Evolutionary conservation across 2,888 invertebrate genomes (phyloP), one percentile per base, ranked within the genome.

Genomic region (Hydraecia micacea): DNA sequence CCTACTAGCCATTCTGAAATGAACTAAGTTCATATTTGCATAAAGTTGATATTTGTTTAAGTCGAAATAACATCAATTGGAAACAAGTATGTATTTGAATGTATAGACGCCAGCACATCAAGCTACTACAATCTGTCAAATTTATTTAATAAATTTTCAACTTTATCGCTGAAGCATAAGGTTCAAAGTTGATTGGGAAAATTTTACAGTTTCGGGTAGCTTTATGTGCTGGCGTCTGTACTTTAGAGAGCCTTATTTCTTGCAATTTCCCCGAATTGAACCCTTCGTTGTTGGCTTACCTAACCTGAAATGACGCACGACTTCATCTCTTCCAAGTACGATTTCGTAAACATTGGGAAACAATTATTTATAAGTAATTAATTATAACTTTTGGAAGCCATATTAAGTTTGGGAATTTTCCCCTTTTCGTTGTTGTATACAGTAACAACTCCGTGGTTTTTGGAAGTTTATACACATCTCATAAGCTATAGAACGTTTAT

Each of bases 331-430:
- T 42, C 60, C n/a, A n/a, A n/a, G n/a, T 77, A 84, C 9, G 84
- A 52, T 42, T 84, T 78, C 52, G 32, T 65, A 36, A 78, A 8
- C 58, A 15, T 81, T 83, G 32, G 55, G 32, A 69, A 69, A 65
- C 66, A 49, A 74, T 11, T 21, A 74, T 11, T 15, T 73, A 58
- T 28, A 49, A 39, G 58, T 52, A 83, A 77, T 46, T 78, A 70
- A 65, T 66, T 62, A n/a, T 39, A 73, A 79, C 73, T 73, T 58
- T 36, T 21, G n/a, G 81, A 82, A 82, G 66, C 73, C 81, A 4
- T 80, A 67, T 18, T 49, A 65, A 25, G 1, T 65, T 39, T 36
- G 0, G 8, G 3, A 73, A 46, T 15, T 84, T 69, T 28, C 63
- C 72, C 68, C 25, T 52, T 73, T 55, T 46, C 42, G 49, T 83